Evolutionary conservation across 2,797 vertebrate genomes (phyloP).

Genomic region (Rhinatrema bivittatum): DNA sequence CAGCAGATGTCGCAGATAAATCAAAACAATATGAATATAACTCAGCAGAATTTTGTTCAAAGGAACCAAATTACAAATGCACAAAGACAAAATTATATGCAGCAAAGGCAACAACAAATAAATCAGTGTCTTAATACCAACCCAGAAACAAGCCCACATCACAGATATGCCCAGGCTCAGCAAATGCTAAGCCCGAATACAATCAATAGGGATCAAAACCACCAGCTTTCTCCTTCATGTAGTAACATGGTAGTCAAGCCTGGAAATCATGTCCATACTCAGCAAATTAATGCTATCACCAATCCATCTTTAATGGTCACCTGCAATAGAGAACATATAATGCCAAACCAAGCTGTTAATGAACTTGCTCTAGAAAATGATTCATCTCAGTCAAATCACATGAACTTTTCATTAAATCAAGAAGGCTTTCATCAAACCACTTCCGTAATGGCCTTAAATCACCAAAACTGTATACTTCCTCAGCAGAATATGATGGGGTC

Average conservation of each 20-base stretch:
- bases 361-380: no score
- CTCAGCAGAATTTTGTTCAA: conserved; percentile 56
- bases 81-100: conserved; percentile 61
- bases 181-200: conserved; percentile 49
- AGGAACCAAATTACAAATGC: conserved; percentile 47
- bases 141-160: conserved; percentile 56
- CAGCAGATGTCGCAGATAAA: conserved; percentile 55
- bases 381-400: no score
- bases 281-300: conserved; percentile 35
- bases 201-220: conserved; percentile 44
- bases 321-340: conserved; percentile 41
- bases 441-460: conserved; percentile 51
- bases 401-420: conserved; percentile 32
- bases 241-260: conserved; percentile 44
- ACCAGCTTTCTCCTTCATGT: conserved; percentile 51
- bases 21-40: conserved; percentile 47
- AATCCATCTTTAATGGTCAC: conserved; percentile 32
- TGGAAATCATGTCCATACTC: conserved; percentile 37
- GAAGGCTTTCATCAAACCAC: conserved; percentile 51
- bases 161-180: conserved; percentile 63
- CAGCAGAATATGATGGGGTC: conserved; percentile 47
- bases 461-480: conserved; percentile 53
- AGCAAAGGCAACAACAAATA: conserved; percentile 60
- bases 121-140: conserved; percentile 43
- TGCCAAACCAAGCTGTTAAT: conserved; percentile 50